Conservation (phyloP, 2,113 vertebrate genomes). For the Mus pahari region DNA sequence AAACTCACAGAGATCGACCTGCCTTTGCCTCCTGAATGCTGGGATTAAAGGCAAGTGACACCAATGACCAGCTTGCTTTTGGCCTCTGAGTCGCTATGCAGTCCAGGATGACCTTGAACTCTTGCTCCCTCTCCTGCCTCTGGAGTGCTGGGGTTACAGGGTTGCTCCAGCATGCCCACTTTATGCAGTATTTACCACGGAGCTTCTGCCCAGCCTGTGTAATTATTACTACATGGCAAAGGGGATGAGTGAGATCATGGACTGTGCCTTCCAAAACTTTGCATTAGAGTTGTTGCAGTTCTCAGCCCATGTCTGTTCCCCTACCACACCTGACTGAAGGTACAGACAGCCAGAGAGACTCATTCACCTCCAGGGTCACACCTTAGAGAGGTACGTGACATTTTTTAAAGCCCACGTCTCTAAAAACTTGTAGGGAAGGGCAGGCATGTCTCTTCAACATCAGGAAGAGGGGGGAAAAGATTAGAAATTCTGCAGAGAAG, state of each 20-base stretch:
- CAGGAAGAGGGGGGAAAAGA: neutral
- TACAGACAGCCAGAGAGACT: too few relatives aligned
- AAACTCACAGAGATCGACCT: neutral
- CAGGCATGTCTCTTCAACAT: neutral
- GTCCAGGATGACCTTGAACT: neutral
- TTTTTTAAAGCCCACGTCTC: neutral
- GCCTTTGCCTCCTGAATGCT: neutral
- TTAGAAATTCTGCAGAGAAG: slow-evolving; percentile 52
- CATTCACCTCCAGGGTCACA: neutral
- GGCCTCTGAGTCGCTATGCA: neutral
- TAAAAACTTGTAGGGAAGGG: neutral
- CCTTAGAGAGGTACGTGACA: neutral
- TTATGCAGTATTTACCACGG: neutral
- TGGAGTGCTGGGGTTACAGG: neutral
- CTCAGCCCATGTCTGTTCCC: neutral
- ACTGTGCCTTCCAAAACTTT: neutral
- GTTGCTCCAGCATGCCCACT: neutral
- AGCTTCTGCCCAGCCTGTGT: neutral
- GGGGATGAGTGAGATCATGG: neutral
- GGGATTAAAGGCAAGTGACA: neutral
- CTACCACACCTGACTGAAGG: neutral
- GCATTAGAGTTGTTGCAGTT: neutral
- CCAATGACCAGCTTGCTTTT: neutral
- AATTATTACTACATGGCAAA: neutral
- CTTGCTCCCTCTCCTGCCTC: neutral